Evolutionary conservation across 2,113 vertebrate genomes (phyloP), one percentile per base, ranked within the genome.

Genomic region (Embiotoca jacksoni): DNA sequence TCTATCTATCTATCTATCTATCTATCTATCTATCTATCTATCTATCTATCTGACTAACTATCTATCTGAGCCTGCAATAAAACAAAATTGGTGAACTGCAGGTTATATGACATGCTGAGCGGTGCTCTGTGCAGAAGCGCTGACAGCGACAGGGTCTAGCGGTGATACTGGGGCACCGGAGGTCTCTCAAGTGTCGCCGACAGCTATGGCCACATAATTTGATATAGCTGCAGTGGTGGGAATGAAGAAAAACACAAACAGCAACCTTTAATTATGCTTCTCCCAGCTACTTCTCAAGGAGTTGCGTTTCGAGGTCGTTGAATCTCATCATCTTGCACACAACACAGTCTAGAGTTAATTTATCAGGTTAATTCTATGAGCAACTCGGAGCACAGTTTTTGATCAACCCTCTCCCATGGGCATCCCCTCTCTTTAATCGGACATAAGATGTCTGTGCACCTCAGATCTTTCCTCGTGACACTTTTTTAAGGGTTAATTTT

Each of bases 211-310:
- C 83, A 89, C 89, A 90, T 83, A 90, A 91, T 93, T 89, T 92
- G 91, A 93, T 90, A 89, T 88, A 85, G 83, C 88, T 86, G 89
- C 89, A 89, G 89, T 83, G 89, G 79, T 76, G 85, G 70, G 89
- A 86, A 82, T n/a, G 54, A 54, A 63, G 35, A 64, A 77, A 78
- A 83, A 86, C 71, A 65, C 65, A 84, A 87, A 85, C 74, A 37
- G 80, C 72, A 80, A 84, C 82, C 85, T 84, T 87, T 89, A 86
- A 80, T 88, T 87, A 90, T 81, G 81, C 83, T 75, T 62, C 65
- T 23, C 70, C 44, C 2, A 41, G 68, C 78, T 57, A 6, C 31
- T 58, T 81, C 73, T 62, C 56, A 23, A 15, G 39, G 23, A 55
- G 59, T 13, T 4, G n/a, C 39, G 56, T 63, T 62, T 75, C 5